Conservation (phyloP, 2,797 vertebrate genomes). For the Periparus ater region DNA sequence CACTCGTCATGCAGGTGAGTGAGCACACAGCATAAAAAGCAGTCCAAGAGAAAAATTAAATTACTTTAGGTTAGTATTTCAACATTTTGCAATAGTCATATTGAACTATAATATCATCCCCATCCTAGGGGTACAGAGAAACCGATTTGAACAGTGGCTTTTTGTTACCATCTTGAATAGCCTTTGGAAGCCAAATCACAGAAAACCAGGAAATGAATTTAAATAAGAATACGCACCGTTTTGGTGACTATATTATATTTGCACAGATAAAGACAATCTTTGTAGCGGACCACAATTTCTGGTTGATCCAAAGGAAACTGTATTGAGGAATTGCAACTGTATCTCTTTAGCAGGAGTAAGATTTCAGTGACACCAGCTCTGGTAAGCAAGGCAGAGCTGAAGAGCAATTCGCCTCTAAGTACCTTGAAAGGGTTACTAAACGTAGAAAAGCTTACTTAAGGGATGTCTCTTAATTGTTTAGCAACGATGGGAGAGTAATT, state of each 20-base stretch:
- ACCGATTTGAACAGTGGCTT: constrained; percentile 1
- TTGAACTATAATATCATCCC: background rate
- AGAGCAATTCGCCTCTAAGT: background rate
- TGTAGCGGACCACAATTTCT: background rate
- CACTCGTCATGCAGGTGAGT: background rate
- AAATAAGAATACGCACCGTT: constrained; percentile 11
- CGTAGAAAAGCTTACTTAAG: background rate
- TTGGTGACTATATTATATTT: background rate
- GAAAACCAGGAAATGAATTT: background rate
- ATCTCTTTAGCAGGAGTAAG: background rate
- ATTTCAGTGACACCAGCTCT: background rate
- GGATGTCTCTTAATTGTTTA: constrained; percentile 3
- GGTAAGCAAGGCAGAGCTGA: background rate
- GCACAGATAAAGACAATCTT: background rate
- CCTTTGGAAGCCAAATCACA: background rate
- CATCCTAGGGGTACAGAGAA: background rate
- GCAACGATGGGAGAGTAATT: background rate
- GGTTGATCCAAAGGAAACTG: background rate
- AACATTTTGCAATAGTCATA: background rate
- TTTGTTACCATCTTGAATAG: constrained; percentile 49
- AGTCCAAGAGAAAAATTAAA: background rate
- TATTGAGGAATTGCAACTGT: background rate
- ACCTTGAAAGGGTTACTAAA: constrained; percentile 5
- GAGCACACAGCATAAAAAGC: background rate
- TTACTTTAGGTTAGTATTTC: background rate